Evolutionary conservation across 2,888 invertebrate species (phyloP).

Genomic region (Ochropacha duplaris): DNA sequence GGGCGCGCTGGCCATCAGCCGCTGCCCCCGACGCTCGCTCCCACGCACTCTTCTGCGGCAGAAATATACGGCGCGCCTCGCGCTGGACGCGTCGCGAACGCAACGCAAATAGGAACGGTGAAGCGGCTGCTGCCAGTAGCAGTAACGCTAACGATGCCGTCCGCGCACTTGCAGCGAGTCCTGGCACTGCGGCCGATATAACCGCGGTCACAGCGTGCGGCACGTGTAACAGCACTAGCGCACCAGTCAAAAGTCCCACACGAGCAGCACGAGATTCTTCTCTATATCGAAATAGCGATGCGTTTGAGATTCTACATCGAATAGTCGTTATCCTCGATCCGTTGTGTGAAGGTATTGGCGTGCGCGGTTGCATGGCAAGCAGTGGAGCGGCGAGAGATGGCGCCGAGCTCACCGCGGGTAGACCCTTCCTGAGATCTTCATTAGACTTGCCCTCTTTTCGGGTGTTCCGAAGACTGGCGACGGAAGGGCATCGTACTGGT

Average conservation of each 20-base stretch:
- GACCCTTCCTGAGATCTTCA: slow-evolving; percentile 64
- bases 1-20: slow-evolving; percentile 78
- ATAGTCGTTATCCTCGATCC: slow-evolving; percentile 88
- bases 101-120: slow-evolving; percentile 90
- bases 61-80: slow-evolving; percentile 66
- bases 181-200: slow-evolving; percentile 73
- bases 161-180: slow-evolving; percentile 72
- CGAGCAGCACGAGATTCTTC: slow-evolving; percentile 95
- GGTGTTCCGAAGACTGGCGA: slow-evolving; percentile 69
- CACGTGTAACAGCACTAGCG: slow-evolving; percentile 89
- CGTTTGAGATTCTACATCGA: slow-evolving; percentile 91
- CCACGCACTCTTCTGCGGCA: slow-evolving; percentile 76
- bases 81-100: slow-evolving; percentile 86
- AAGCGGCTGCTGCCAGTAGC: slow-evolving; percentile 85
- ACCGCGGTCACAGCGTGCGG: slow-evolving; percentile 81
- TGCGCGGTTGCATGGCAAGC: slow-evolving; percentile 56
- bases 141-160: slow-evolving; percentile 81
- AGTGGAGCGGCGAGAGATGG: slow-evolving; percentile 74
- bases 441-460: slow-evolving; percentile 70
- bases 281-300: slow-evolving; percentile 91
- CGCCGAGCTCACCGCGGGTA: slow-evolving; percentile 79
- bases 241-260: slow-evolving; percentile 85
- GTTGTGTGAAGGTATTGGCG: slow-evolving; percentile 71
- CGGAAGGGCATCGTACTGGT: slow-evolving; percentile 72
- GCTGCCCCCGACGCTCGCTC: slow-evolving; percentile 79